A percentile compares a stretch with the other conserved stretches of the same genome.
phyloP scores from a whole-genome alignment of 2,888 invertebrate species.

The Diloba caeruleocephala region DNA sequence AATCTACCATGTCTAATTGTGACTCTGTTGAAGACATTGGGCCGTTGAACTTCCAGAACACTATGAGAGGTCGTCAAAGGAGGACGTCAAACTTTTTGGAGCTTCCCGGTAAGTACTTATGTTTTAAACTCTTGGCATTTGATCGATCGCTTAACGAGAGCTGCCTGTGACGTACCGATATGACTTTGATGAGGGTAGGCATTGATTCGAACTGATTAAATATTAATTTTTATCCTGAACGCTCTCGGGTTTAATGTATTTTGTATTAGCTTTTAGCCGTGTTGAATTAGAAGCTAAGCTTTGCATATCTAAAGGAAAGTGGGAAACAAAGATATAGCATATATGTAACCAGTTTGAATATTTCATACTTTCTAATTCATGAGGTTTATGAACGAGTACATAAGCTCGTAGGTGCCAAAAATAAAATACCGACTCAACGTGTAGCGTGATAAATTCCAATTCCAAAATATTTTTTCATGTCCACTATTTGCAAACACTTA shows the following conservation, averaged over 20 bases:
- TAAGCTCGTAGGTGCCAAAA: too few species aligned
- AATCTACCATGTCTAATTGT: slow-evolving; percentile 92
- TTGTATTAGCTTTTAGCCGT: slow-evolving; percentile 15
- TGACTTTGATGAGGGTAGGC: slow-evolving; percentile 42
- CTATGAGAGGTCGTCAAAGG: slow-evolving; percentile 93
- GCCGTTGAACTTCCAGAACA: slow-evolving; percentile 94
- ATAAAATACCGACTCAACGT: too few species aligned
- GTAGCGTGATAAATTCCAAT: too few species aligned
- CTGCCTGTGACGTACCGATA: slow-evolving; percentile 14
- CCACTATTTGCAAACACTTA: too few species aligned
- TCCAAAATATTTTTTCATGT: too few species aligned
- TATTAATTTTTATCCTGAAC: slow-evolving; percentile 36
- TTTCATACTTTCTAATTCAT: too few species aligned
- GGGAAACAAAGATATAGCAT: neutral
- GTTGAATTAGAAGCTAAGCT: slow-evolving; percentile 1
- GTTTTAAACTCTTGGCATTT: slow-evolving; percentile 22
- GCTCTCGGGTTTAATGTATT: slow-evolving; percentile 18
- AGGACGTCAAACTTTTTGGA: slow-evolving; percentile 96
- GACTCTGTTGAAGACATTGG: slow-evolving; percentile 92
- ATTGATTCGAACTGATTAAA: slow-evolving; percentile 42
- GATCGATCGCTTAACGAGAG: slow-evolving; percentile 18
- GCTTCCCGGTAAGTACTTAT: slow-evolving; percentile 91
- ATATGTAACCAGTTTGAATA: neutral
- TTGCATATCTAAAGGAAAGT: neutral
- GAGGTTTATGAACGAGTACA: too few species aligned